phyloP scores from a whole-genome alignment of 2,888 invertebrate genomes.

The Drosophila formosana region DNA sequence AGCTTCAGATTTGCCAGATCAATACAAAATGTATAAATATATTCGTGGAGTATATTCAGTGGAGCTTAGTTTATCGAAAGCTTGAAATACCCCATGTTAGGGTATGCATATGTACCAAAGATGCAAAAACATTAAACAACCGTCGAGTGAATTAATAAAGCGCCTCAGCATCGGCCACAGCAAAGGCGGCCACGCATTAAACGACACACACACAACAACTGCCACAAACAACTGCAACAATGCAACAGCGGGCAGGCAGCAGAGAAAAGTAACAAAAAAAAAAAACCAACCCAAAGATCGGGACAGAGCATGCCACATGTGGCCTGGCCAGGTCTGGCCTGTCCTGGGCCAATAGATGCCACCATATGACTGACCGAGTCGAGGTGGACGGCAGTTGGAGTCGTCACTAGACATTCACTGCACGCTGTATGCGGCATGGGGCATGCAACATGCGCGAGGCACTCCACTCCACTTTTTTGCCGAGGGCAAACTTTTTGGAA shows the following conservation, averaged over 20 bases:
- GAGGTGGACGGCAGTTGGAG: conserved; percentile 27
- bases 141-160: conserved; percentile 79
- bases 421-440: conserved; percentile 22
- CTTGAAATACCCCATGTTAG: conserved; percentile 6
- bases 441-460: conserved; percentile 10
- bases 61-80: neutral
- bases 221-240: conserved; percentile 46
- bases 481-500: conserved; percentile 80
- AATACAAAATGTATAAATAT: neutral
- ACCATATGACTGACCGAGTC: conserved; percentile 67
- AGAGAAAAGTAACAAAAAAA: neutral
- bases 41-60: no score
- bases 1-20: neutral
- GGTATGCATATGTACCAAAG: conserved; percentile 35
- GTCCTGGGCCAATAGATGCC: conserved; percentile 67
- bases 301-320: conserved; percentile 56
- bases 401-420: conserved; percentile 32
- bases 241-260: conserved; percentile 46
- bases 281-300: conserved; percentile 17
- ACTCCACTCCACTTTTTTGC: conserved; percentile 47
- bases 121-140: conserved; percentile 68
- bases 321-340: conserved; percentile 39
- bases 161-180: conserved; percentile 41
- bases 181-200: conserved; percentile 75
- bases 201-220: conserved; percentile 62